phyloP scores from a whole-genome alignment of 2,888 invertebrate genomes.

The Polyommatus icarus region DNA sequence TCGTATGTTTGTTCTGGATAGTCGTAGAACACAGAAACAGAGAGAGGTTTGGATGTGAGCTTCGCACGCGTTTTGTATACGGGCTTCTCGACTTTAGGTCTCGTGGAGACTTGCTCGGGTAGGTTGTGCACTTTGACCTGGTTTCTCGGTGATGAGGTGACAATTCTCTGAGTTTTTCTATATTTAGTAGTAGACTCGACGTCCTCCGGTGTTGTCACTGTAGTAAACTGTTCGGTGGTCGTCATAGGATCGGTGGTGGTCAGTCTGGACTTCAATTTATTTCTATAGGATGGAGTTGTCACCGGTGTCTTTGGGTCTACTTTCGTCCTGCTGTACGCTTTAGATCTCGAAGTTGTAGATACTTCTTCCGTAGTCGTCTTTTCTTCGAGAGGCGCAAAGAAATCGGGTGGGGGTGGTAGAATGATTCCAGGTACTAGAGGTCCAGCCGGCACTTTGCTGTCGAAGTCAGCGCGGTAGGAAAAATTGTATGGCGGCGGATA shows the following conservation, averaged over 20 bases:
- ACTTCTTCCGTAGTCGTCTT: conserved; percentile 59
- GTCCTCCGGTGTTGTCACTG: conserved; percentile 67
- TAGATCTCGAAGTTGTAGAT: conserved; percentile 56
- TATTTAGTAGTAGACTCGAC: conserved; percentile 64
- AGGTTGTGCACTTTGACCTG: conserved; percentile 70
- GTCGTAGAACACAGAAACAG: conserved; percentile 75
- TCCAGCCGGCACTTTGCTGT: conserved; percentile 88
- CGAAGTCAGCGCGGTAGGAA: conserved; percentile 89
- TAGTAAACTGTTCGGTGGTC: conserved; percentile 67
- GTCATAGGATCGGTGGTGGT: conserved; percentile 61
- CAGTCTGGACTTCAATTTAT: conserved; percentile 67
- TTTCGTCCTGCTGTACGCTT: conserved; percentile 58
- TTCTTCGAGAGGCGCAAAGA: conserved; percentile 87
- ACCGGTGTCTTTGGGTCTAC: conserved; percentile 59
- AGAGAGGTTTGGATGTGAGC: conserved; percentile 71
- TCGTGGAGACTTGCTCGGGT: conserved; percentile 62
- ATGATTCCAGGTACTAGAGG: conserved; percentile 94
- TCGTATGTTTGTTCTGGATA: conserved; percentile 71
- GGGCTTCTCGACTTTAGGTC: conserved; percentile 71
- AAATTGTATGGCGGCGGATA: conserved; percentile 96
- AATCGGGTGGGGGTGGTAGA: conserved; percentile 92
- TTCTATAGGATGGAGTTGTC: conserved; percentile 58
- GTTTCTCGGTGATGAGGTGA: conserved; percentile 63
- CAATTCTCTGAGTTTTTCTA: conserved; percentile 62
- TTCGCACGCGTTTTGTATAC: conserved; percentile 73